Percentiles rank a stretch among this genome's conserved stretches.
Conservation (phyloP, 2,888 invertebrate species). For the Cryptus armator region DNA sequence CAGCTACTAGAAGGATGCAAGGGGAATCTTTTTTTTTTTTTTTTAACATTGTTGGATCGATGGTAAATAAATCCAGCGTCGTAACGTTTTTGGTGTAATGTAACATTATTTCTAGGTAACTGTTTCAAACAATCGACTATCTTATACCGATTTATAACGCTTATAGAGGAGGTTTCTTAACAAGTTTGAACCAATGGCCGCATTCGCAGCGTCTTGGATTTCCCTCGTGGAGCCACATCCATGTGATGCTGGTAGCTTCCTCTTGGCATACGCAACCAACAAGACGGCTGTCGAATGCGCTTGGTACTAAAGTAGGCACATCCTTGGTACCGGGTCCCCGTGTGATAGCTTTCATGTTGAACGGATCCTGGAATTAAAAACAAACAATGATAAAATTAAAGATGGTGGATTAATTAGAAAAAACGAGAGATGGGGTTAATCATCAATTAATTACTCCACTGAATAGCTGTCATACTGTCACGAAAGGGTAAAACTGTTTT, state of each 20-base stretch:
- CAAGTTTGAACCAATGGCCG: conserved; percentile 98
- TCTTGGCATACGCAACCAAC: conserved; percentile 99
- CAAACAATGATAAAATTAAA: not conserved
- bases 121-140: conserved; percentile 80
- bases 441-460: not conserved
- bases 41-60: conserved; percentile 42
- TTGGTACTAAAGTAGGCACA: conserved; percentile 95
- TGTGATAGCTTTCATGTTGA: conserved; percentile 93
- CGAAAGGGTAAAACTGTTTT: not conserved
- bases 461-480: conserved; percentile 18
- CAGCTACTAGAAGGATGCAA: conserved; percentile 46
- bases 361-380: conserved; percentile 88
- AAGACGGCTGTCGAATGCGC: conserved; percentile 95
- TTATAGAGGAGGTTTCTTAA: conserved; percentile 91
- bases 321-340: conserved; percentile 94
- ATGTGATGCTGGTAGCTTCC: conserved; percentile 94
- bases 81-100: conserved; percentile 71
- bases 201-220: conserved; percentile 97
- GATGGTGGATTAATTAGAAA: not conserved
- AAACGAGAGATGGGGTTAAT: not conserved
- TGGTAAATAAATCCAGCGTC: conserved; percentile 73
- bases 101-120: conserved; percentile 79
- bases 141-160: conserved; percentile 66
- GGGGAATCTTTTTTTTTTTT: conserved; percentile 1
- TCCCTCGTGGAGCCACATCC: conserved; percentile 98